These are phyloP conservation scores for Periophthalmus modestus DNA, from an alignment of 2,113 vertebrate species.

Conservation along the genomic window DNA sequence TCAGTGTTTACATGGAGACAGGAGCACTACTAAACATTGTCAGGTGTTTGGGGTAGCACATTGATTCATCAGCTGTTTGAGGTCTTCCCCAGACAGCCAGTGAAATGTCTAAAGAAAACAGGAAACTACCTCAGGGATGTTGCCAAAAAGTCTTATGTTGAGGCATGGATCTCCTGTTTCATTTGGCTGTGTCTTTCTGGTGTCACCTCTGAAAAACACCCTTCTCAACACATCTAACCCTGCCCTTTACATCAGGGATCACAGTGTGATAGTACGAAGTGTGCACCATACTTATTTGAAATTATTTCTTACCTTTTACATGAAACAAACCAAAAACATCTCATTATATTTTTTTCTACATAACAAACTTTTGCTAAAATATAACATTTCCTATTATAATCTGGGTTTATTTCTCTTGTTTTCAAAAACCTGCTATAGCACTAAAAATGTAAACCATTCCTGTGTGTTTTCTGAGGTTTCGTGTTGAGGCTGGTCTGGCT, in stretches of 20 bases:
- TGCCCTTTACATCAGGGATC: background rate
- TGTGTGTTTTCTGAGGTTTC: slow-evolving; percentile 56
- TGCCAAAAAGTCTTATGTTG: slow-evolving; percentile 18
- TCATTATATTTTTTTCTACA: too few relatives aligned
- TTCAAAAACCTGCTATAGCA: slow-evolving; percentile 6
- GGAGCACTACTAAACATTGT: slow-evolving; percentile 60
- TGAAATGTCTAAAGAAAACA: slow-evolving; percentile 13
- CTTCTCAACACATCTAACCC: background rate
- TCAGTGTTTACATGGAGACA: slow-evolving; percentile 60
- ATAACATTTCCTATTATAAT: background rate
- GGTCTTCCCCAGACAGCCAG: slow-evolving; percentile 17
- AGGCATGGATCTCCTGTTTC: background rate
- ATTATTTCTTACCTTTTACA: too few relatives aligned
- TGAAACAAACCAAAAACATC: too few relatives aligned
- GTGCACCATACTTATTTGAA: background rate
- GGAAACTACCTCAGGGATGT: slow-evolving; percentile 15
- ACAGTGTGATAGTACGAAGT: background rate
- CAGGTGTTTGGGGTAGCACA: slow-evolving; percentile 61
- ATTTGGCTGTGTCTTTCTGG: background rate
- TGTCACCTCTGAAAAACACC: background rate
- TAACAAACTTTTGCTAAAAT: too few relatives aligned
- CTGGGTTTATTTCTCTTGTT: background rate
- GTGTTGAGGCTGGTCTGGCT: slow-evolving; percentile 52
- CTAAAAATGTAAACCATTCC: slow-evolving; percentile 7
- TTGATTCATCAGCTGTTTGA: slow-evolving; percentile 45